phyloP scores from a whole-genome alignment of 2,113 vertebrate species.

The Pteropus alecto region DNA sequence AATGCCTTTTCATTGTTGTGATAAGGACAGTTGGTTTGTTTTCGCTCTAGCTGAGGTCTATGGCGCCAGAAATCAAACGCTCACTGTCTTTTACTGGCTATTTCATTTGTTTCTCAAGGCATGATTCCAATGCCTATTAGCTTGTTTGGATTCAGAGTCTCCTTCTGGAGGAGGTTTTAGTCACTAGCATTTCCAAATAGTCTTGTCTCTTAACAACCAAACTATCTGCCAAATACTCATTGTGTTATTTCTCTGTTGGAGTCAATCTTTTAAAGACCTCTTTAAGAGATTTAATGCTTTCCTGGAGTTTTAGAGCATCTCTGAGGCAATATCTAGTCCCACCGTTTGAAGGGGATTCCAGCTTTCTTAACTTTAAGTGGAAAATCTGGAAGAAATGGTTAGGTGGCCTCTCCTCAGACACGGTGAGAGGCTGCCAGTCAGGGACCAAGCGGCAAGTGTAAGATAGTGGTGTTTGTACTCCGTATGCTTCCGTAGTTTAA shows the following conservation, averaged over 20 bases:
- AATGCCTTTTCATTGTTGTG: background rate
- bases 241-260: background rate
- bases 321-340: background rate
- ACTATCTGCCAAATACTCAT: background rate
- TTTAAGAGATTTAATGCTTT: background rate
- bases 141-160: background rate
- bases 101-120: background rate
- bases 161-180: background rate
- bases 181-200: background rate
- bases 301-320: background rate
- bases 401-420: background rate
- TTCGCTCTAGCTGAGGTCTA: background rate
- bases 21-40: background rate
- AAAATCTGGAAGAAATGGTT: background rate
- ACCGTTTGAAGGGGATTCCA: background rate
- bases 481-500: background rate
- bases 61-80: background rate
- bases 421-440: background rate
- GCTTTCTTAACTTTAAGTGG: background rate
- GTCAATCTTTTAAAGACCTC: background rate
- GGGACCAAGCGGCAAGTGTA: rapidly evolving
- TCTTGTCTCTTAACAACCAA: background rate
- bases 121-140: background rate
- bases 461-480: background rate
- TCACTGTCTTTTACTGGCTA: background rate